Evolutionary conservation across 2,888 invertebrate genomes (phyloP), one percentile per base, ranked within the genome.

Genomic region (Barypeithes pellucidus): DNA sequence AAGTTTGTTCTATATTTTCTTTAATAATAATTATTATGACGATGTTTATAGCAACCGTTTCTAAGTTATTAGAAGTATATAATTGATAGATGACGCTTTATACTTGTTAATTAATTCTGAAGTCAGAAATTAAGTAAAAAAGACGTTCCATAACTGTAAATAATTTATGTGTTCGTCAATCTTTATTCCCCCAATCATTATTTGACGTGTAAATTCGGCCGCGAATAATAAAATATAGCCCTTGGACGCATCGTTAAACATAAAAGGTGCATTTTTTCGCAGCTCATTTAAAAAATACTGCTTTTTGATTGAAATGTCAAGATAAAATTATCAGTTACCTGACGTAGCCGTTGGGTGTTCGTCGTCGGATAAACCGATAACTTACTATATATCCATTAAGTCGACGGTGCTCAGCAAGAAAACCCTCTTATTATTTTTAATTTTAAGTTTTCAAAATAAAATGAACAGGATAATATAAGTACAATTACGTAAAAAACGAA

Each of bases 291-390:
- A 57, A 57, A 57, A 14, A 57, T 57, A 57, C 54, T 57, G 54
- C 54, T 57, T 57, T 57, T 57, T 57, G 54, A 61, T 61, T 61
- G 61, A 61, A 61, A 24, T 43, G 43, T 61, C 45, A 61, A 45
- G 61, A 43, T 61, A 43, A 43, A 41, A 61, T 22, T 22, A 60
- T 41, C 45, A 29, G 61, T 22, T 61, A 41, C 11, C 8, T 45
- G 61, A 29, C 22, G 18, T 61, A 4, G 45, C 54, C 54, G 16
- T 11, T 57, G 54, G 54, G 54, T 50, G 54, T 57, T 57, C 54
- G 16, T 29, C 54, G 54, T 57, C 29, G n/a, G 11, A 18, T 33
- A 57, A 57, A 57, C 29, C 14, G 52, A 29, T 54, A 54, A 54
- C 52, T 54, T 54, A 54, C 16, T 57, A 33, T 57, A 33, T 57